phyloP scores from a whole-genome alignment of 2,797 vertebrate genomes.

The Dermochelys coriacea region DNA sequence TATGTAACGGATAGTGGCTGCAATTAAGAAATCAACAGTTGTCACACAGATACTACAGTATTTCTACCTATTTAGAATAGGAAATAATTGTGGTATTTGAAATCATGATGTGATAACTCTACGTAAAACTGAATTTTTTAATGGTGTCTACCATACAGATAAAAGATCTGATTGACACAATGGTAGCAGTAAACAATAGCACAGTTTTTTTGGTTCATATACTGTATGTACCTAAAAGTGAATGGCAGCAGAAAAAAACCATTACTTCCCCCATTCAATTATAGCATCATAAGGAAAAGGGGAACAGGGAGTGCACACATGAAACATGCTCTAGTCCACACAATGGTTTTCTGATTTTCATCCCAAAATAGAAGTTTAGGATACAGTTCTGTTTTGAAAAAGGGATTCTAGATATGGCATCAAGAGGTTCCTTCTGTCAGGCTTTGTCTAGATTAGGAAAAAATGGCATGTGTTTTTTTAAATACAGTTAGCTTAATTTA shows the following conservation, averaged over 20 bases:
- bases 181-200: not conserved
- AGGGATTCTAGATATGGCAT: not conserved
- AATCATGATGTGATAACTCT: not conserved
- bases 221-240: not conserved
- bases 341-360: not conserved
- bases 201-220: not conserved
- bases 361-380: not conserved
- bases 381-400: not conserved
- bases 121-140: not conserved
- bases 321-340: not conserved
- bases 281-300: accelerated
- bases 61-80: not conserved
- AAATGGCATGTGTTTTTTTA: not conserved
- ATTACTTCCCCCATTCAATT: not conserved
- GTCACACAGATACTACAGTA: not conserved
- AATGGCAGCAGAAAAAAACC: not conserved
- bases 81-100: not conserved
- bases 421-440: not conserved
- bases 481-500: not conserved
- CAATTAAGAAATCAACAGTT: not conserved
- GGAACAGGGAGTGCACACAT: not conserved
- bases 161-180: not conserved
- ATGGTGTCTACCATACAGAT: accelerated
- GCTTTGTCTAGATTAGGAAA: not conserved
- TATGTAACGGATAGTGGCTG: not conserved